Base-by-base conservation (phyloP, 2,113 vertebrate genomes). In the Notechis scutatus region DNA sequence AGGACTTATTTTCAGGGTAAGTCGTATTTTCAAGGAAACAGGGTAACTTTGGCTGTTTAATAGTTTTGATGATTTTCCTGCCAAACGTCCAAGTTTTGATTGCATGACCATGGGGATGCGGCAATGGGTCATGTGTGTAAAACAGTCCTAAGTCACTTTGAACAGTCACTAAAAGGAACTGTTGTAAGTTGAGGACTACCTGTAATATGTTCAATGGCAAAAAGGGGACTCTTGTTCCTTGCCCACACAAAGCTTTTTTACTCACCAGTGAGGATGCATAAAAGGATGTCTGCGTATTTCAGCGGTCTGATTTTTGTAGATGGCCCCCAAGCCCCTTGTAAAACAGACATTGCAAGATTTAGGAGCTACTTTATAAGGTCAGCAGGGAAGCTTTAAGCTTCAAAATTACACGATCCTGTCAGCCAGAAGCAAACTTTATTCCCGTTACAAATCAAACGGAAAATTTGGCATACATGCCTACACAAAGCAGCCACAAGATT, bases 361-460 rank as follows among this genome's bases (percentile, higher is more conserved):
- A 20, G 50, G 9, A 56, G 12, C 52, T 55, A n/a, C 29, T 34
- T 34, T 55, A 39, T 21, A 14, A 10, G 20, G 15, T 23, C 34
- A 81, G 34, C 34, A 9, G 34, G 18, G 39, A n/a, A 39, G 23
- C 57, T 59, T 24, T 57, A 59, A 45, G 34, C 14, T 86, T 93
- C 69, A 81, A 81, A 39, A 81, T 29, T 14, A 50, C 24, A 47
- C 10, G 29, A 11, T 50, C 24, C 45, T 1, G 24, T 87, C 61
- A 87, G 47, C 91, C 54, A 47, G 92, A 91, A 45, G 42, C 2
- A 92, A 10, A 91, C 93, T 97, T 97, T 96, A 92, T 93, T 97
- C 88, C 87, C 95, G 92, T 87, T 92, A 96, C 88, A 89, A 91
- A 42, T 50, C 55, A 61, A n/a, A 21, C 93, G 91, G 34, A 34